phyloP scores from a whole-genome alignment of 1,140 invertebrate genomes.

The Laodelphax striatellus region DNA sequence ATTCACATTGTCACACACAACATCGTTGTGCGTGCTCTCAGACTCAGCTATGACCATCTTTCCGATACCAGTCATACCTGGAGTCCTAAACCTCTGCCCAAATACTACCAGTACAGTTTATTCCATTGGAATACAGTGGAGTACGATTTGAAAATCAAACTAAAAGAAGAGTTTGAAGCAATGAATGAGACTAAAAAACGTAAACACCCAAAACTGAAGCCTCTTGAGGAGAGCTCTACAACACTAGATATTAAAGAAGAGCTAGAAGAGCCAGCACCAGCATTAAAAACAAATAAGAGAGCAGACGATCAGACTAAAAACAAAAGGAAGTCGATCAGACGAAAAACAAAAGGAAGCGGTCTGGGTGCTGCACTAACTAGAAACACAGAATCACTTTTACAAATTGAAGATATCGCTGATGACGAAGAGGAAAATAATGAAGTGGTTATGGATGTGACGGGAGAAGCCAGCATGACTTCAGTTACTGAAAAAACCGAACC shows the following conservation, averaged over 20 bases:
- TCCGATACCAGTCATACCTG: constrained; percentile 33
- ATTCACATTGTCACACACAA: constrained; percentile 37
- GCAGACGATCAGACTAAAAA: neutral
- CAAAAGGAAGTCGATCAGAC: neutral
- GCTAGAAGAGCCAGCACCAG: neutral
- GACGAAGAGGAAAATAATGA: too few relatives aligned
- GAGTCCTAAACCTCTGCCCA: constrained; percentile 1
- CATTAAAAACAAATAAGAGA: neutral
- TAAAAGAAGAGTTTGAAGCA: constrained; percentile 4
- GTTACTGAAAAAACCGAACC: constrained; percentile 18
- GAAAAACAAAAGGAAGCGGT: neutral
- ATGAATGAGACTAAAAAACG: constrained; percentile 5
- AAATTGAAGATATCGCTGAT: constrained; percentile 22
- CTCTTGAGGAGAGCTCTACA: neutral
- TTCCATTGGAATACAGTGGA: constrained; percentile 18
- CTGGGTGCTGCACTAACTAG: neutral
- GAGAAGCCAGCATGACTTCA: too few relatives aligned
- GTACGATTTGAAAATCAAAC: constrained; percentile 20
- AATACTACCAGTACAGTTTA: constrained; percentile 5
- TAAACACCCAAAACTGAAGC: constrained; percentile 13
- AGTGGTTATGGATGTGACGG: too few relatives aligned
- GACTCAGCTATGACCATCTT: constrained; percentile 47
- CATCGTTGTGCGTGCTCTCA: constrained; percentile 43
- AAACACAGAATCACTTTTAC: neutral
- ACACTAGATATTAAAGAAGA: constrained; percentile 9